Percentiles rank a stretch among this genome's conserved stretches.
phyloP scores from a whole-genome alignment of 2,888 invertebrate species.

The Ornithoptera alexandrae region DNA sequence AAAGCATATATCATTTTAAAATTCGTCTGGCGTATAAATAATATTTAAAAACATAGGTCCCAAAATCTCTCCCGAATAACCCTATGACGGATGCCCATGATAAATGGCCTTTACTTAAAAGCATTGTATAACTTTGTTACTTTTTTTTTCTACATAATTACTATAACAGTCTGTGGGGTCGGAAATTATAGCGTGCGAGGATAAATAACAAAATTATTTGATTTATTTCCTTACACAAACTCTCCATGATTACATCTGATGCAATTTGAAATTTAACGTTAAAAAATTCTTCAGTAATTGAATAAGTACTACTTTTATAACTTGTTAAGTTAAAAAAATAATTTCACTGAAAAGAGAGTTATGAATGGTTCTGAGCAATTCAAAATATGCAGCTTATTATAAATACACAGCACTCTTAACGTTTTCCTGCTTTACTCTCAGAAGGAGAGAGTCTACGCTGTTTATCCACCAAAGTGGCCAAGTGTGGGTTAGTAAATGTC shows the following conservation, averaged over 20 bases:
- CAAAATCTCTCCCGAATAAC: constrained; percentile 30
- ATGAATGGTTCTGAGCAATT: neutral
- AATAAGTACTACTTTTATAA: neutral
- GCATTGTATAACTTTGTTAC: constrained; percentile 21
- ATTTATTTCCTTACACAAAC: constrained; percentile 2
- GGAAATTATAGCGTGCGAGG: constrained; percentile 1
- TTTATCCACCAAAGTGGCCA: no score
- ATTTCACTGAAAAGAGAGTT: no score
- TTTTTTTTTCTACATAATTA: constrained; percentile 19
- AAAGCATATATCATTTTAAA: constrained; percentile 31
- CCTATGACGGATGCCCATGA: constrained; percentile 31
- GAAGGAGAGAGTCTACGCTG: no score
- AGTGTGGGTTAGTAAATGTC: no score
- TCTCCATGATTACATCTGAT: neutral
- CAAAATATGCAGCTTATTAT: no score
- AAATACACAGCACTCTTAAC: no score
- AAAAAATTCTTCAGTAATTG: constrained; percentile 14
- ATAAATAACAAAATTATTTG: constrained; percentile 13
- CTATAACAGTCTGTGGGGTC: constrained; percentile 9
- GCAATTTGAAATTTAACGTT: neutral
- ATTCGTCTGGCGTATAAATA: constrained; percentile 20
- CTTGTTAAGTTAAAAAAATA: neutral
- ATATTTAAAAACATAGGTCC: constrained; percentile 26
- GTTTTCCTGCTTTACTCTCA: no score
- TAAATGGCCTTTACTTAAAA: constrained; percentile 31